Base-by-base conservation (phyloP, 2,888 invertebrate genomes). In the Spisula subtruncata region DNA sequence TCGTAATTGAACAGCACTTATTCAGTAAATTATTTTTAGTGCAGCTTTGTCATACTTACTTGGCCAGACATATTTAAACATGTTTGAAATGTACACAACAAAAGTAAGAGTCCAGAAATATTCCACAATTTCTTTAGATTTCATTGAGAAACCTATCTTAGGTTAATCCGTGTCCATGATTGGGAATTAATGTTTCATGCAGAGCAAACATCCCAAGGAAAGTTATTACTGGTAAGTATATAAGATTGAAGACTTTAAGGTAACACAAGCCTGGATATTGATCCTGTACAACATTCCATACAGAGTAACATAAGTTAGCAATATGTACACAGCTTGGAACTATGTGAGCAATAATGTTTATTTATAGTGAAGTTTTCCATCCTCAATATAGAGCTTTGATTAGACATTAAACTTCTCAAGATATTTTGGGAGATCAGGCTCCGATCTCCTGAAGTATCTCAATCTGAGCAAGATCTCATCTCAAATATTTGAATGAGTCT, bases 51-150 rank as follows among this genome's bases (percentile, higher is more conserved):
- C 60, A 14, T 20, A 89, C 91, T 91, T 89, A 92, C 92, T 92
- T 83, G 92, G 92, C 91, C 91, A 92, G 1, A 92, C 81, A 84
- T 91, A 92, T 80, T 92, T 92, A 1, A 91, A 89, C 92, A 92
- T 92, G 46, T 89, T 86, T 20, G 86, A 81, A 25, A 90, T 35
- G 60, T 56, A 83, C 25, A 90, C 87, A 66, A 88, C 71, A 60
- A 91, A 71, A 35, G 89, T 80, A 48, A 90, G 89, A n/a, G 87
- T 90, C 54, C 85, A n/a, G 48, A 91, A 46, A 82, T 87, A 90
- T 71, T 88, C 88, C 25, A 81, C 46, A 80, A 84, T 41, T 81
- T 75, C 81, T 48, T 83, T 20, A 41, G 32, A 14, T 81, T 86
- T 89, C 88, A 88, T 88, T 51, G 85, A 85, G 80, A 60, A 75